Evolutionary conservation across 2,113 vertebrate genomes (phyloP), one percentile per base, ranked within the genome.

Genomic region (Limanda limanda): DNA sequence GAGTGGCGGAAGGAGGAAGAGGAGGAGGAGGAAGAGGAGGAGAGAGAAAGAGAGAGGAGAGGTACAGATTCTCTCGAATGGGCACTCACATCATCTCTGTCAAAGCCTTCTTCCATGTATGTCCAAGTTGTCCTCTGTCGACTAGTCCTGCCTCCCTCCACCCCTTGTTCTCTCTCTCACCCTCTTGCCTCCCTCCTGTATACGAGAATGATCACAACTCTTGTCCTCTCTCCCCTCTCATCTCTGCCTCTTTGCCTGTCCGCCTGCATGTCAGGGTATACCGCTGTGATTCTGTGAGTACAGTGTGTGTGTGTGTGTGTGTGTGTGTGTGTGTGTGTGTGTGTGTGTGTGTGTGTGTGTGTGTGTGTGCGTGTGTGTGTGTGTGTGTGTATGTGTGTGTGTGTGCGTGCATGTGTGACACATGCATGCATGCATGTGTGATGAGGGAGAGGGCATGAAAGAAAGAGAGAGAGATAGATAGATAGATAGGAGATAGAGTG

Each of bases 81-180:
- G 85, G 71, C 86, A 95, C 94, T 95, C 94, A 95, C 94, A 95
- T 95, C 94, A 95, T 95, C 83, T 92, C 92, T 89, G 92, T 90
- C 92, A 91, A 79, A 81, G 80, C 85, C 77, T 84, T 87, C 74
- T 72, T 92, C 88, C 81, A 83, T 71, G 89, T 80, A 90, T 85
- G 89, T 86, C 71, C 74, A 88, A 88, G 91, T 74, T 84, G 79
- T 89, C 91, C 76, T 89, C 82, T 71, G 66, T 73, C 78, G 55
- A 56, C 81, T 81, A 40, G 62, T 87, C 70, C 71, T 82, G 78
- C 81, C 63, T 64, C 84, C 45, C 42, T 61, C 55, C 77, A 21
- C 63, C 58, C 54, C 45, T 59, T 18, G 27, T 27, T 63, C 79
- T 78, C 78, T 42, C 70, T 59, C 62, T 72, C 61, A 55, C 23